Conservation (phyloP, 2,113 vertebrate genomes). For the Syrrhaptes paradoxus region DNA sequence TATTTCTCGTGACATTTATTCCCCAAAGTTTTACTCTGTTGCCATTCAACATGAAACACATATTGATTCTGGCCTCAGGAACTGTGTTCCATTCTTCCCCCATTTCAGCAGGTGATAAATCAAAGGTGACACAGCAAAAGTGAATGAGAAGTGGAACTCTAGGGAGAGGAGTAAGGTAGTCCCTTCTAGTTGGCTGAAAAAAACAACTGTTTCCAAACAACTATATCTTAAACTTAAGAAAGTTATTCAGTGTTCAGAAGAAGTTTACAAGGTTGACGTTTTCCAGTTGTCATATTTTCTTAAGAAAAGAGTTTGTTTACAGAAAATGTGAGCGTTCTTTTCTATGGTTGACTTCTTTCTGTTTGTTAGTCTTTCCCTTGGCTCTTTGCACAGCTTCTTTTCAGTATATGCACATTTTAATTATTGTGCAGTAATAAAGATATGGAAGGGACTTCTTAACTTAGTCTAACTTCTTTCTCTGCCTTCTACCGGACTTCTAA, state of each 20-base stretch:
- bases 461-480: neutral
- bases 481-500: neutral
- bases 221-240: neutral
- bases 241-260: neutral
- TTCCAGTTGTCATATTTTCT: neutral
- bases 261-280: neutral
- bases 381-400: neutral
- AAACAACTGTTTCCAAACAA: neutral
- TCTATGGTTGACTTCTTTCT: neutral
- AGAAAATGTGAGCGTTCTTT: neutral
- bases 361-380: neutral
- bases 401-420: neutral
- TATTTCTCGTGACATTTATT: neutral
- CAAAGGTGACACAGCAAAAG: constrained; percentile 15
- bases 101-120: constrained; percentile 7
- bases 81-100: neutral
- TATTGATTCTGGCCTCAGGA: constrained; percentile 24
- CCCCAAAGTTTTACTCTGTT: neutral
- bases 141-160: neutral
- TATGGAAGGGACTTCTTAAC: neutral
- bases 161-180: neutral
- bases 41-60: neutral
- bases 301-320: neutral
- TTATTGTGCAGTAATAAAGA: neutral
- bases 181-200: neutral